These are phyloP conservation scores for Neocrepidodera transversa DNA, from an alignment of 2,888 invertebrate genomes.

Conservation along the genomic window DNA sequence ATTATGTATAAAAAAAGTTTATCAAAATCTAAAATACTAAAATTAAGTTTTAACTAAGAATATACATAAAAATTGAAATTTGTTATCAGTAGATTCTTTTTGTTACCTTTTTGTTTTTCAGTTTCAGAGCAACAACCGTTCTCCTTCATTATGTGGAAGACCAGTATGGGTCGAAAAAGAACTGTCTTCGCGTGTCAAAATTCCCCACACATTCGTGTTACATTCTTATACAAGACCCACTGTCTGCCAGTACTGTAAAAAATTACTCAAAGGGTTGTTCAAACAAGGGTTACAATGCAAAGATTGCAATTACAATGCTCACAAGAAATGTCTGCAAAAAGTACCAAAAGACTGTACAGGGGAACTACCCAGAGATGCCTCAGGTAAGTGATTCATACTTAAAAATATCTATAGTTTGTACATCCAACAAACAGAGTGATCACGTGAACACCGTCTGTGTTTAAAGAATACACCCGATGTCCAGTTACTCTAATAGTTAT, in stretches of 20 bases:
- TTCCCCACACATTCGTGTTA: slow-evolving; percentile 96
- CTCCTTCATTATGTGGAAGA: slow-evolving; percentile 74
- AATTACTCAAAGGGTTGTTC: slow-evolving; percentile 92
- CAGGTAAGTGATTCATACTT: slow-evolving; percentile 48
- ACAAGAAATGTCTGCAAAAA: slow-evolving; percentile 90
- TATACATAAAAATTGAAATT: too few species aligned
- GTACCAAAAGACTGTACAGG: slow-evolving; percentile 91
- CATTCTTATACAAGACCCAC: slow-evolving; percentile 98
- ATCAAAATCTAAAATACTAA: too few species aligned
- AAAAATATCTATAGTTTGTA: too few species aligned
- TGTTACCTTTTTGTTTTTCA: too few species aligned
- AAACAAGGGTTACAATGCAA: slow-evolving; percentile 97
- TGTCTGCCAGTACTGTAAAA: slow-evolving; percentile 95
- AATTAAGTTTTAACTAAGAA: too few species aligned
- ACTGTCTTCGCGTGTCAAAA: slow-evolving; percentile 70
- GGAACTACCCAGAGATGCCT: slow-evolving; percentile 69
- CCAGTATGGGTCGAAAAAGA: slow-evolving; percentile 77
- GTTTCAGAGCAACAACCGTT: slow-evolving; percentile 66
- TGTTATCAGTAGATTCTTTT: too few species aligned
- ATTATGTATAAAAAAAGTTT: too few species aligned
- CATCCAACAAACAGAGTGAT: too few species aligned
- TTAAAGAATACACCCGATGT: too few species aligned
- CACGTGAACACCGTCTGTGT: too few species aligned
- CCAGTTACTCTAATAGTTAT: too few species aligned
- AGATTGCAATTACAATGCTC: slow-evolving; percentile 96